Percentiles rank a stretch among this genome's conserved stretches.
Conservation (phyloP, 1,140 invertebrate genomes). For the Ditylenchus dipsaci region DNA sequence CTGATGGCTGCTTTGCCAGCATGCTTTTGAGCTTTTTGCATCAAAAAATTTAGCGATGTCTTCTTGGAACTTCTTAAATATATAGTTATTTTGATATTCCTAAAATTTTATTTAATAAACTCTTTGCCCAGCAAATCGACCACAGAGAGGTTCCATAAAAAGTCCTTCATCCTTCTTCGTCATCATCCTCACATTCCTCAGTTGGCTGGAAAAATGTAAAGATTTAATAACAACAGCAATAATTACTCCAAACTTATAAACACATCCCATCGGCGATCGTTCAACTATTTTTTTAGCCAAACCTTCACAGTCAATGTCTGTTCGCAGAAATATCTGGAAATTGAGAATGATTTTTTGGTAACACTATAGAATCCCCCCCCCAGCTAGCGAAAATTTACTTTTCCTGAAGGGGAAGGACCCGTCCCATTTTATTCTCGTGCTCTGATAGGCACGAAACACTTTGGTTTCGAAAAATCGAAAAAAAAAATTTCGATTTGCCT, state of each 20-base stretch:
- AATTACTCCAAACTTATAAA: constrained; percentile 20
- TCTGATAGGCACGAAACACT: too few relatives aligned
- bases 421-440: too few relatives aligned
- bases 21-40: constrained; percentile 34
- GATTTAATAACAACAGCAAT: background rate
- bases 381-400: too few relatives aligned
- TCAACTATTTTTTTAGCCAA: constrained; percentile 35
- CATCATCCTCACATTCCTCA: constrained; percentile 39
- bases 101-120: constrained; percentile 26
- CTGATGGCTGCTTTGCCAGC: constrained; percentile 20
- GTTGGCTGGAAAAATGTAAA: constrained; percentile 11
- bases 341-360: background rate
- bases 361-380: too few relatives aligned
- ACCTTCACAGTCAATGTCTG: constrained; percentile 37
- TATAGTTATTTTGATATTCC: too few relatives aligned
- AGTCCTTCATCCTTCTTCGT: constrained; percentile 34
- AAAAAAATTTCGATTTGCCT: too few relatives aligned
- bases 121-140: constrained; percentile 23
- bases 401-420: too few relatives aligned
- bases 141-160: constrained; percentile 43
- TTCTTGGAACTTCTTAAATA: constrained; percentile 15
- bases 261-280: constrained; percentile 37
- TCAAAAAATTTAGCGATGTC: constrained; percentile 22
- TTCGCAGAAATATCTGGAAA: constrained; percentile 34
- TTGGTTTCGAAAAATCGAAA: too few relatives aligned